Evolutionary conservation across 2,888 invertebrate genomes (phyloP), one percentile per base, ranked within the genome.

Genomic region (Napeogenes inachia): DNA sequence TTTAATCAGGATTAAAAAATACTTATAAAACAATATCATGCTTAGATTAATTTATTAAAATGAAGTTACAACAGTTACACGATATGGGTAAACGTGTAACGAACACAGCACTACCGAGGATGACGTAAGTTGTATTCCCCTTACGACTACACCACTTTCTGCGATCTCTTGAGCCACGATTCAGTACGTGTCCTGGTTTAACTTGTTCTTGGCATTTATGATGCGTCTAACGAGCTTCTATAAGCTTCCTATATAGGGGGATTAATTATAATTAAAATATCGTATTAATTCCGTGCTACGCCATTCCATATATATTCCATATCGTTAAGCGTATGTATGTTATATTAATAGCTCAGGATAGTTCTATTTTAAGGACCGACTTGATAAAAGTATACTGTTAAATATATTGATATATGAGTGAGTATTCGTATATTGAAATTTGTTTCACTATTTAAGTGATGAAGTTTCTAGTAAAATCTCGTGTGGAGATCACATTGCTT

Each of bases 391-490:
- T 42, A 42, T 42, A 12, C 5, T 42, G 42, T 10, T 8, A 42
- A 42, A 10, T 6, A 10, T 3, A 42, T 42, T 12, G 42, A 42
- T 42, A 42, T 42, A 10, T 42, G 8, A 42, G 12, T 42, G 10
- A 10, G 10, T 10, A 50, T 50, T 30, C 30, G 30, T 50, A 4
- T 50, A 50, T 50, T 57, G 58, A 55, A 59, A 56, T 47, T 47
- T 56, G 56, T 61, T 56, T 53, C 56, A 53, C 45, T 64, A 57
- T 56, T 50, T 57, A 54, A 58, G 59, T 64, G 59, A 61, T 63
- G 68, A 66, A 59, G 61, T 81, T 81, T 80, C 77, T 79, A 82
- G 85, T 79, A 79, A 77, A 76, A 74, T 72, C 73, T 70, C 67
- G 72, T 76, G 72, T 70, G 69, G 73, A 75, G 76, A 78, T 76